Base-by-base conservation (phyloP, 2,113 vertebrate species). In the Oreamnos americanus region DNA sequence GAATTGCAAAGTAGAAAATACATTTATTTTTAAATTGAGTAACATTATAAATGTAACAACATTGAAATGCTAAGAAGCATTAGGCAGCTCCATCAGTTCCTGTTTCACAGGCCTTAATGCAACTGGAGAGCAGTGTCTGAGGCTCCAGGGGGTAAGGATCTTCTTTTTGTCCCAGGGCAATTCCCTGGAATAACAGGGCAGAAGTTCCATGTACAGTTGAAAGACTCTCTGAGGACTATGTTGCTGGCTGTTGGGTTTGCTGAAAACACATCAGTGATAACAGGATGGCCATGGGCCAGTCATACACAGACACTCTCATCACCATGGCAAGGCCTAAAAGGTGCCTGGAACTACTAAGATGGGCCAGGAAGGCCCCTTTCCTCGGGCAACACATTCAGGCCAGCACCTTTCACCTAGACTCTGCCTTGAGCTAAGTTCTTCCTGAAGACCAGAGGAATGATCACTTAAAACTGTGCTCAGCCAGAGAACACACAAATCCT, bases 1-100 rank as follows among this genome's bases (percentile, higher is more conserved):
- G 94, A 93, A 91, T 94, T 94, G 86, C 95, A 96, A 96, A 96
- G 97, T 88, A 96, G 92, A 97, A 96, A 98, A 98, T 97, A 91
- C 96, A 74, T 64, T 98, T 97, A 98, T 97, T 98, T 98, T 98
- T 96, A 97, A 97, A 96, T 94, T 95, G 97, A 98, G 96, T 95
- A 97, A 96, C 94, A 96, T 97, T 97, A 98, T 98, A 90, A 97
- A 92, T 87, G 60, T 67, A 97, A 97, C 92, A 92, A 97, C 53
- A 60, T 9, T 88, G 85, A 96, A 91, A 95, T 57, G 45, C 87
- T 95, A 82, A 97, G 83, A 95, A 93, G 93, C 91, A 96, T 97
- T 82, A 91, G 67, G 81, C 90, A 86, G 57, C 51, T 71, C 90
- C n/a, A 55, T 53, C 58, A 45, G 36, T 85, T 95, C 88, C 92